Base-by-base conservation (phyloP, 2,113 vertebrate species). In the Gymnogyps californianus region DNA sequence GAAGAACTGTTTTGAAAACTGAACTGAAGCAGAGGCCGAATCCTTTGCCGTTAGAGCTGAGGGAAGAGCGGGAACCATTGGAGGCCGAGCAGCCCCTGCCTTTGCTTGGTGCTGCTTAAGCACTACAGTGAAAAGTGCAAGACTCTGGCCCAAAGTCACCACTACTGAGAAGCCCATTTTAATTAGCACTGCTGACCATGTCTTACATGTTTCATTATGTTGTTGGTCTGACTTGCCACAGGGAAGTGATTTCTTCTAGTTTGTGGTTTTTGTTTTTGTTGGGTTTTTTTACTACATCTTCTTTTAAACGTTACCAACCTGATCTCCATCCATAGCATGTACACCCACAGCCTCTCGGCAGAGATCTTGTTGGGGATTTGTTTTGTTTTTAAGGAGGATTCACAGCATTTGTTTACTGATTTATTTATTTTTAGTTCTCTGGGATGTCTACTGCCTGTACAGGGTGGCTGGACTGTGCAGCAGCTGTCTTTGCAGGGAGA, bases 291-390 rank as follows among this genome's bases (percentile, higher is more conserved):
- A 44, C 55, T 44, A 6, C 8, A 11, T 55, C 34, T 19, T 84
- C n/a, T 82, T 65, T 44, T 76, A 51, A 74, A 28, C 0, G 0
- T 61, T 92, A 44, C 83, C 92, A 85, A 5, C 78, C 78, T 26
- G 84, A 44, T 86, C 90, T 93, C 90, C 75, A 65, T 90, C 93
- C 44, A 11, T 21, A 3, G 12, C 70, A 4, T 79, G 81, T 42
- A 59, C 83, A 83, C 72, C 93, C 79, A 78, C 66, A 83, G 69
- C 72, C 40, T 76, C 89, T 64, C 81, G 69, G 79, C 59, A 58
- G 62, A 46, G 31, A 36, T 51, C 52, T 76, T 62, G 11, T 19
- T 36, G 77, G 25, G 59, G 20, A 5, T 5, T 77, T 62, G 38
- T 14, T 66, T 83, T 72, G 42, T 12, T 93, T 77, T 87, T 34